Evolutionary conservation across 2,888 invertebrate genomes (phyloP).

Genomic region (Cantharis rufa): DNA sequence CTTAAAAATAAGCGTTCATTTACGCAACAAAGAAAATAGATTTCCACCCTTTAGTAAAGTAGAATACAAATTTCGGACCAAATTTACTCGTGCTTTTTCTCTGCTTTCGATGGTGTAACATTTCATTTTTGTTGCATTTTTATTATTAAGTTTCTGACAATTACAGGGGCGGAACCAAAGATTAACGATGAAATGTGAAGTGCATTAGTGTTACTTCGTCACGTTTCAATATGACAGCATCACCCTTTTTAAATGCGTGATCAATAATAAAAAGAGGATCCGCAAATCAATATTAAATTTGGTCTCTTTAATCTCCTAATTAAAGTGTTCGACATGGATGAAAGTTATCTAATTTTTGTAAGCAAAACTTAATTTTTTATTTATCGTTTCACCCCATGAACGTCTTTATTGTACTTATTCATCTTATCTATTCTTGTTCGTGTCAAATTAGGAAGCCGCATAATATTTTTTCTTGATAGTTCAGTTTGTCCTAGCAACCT

Average conservation of each 20-base stretch:
- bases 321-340: background rate
- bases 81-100: background rate
- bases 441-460: conserved; percentile 36
- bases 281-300: background rate
- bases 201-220: background rate
- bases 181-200: background rate
- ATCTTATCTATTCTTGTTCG: conserved; percentile 21
- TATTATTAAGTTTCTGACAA: background rate
- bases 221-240: background rate
- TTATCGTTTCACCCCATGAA: conserved; percentile 1
- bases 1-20: background rate
- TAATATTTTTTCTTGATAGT: conserved; percentile 31
- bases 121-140: background rate
- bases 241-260: background rate
- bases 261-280: background rate
- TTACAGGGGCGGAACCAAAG: background rate
- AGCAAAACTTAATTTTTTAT: background rate
- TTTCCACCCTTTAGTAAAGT: background rate
- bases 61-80: background rate
- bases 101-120: background rate
- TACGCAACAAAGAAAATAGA: background rate
- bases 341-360: background rate
- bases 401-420: conserved; percentile 30
- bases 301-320: background rate
- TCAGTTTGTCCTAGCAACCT: conserved; percentile 36